A percentile compares a stretch with the other conserved stretches of the same genome.
These are phyloP conservation scores for Lepidothrix coronata DNA, from an alignment of 2,113 vertebrate genomes.

Conservation along the genomic window DNA sequence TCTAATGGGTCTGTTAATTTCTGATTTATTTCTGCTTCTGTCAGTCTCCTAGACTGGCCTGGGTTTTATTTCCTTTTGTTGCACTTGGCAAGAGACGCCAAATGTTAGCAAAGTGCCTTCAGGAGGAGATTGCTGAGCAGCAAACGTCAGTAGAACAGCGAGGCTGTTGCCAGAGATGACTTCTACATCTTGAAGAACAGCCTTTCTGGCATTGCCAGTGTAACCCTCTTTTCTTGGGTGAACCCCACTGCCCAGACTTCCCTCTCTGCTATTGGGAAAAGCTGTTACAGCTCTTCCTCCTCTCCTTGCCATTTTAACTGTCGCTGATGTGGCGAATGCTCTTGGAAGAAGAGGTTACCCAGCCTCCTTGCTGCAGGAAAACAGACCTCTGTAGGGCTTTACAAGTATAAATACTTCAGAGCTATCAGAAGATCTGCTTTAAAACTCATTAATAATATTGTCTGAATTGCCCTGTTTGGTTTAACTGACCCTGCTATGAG, in stretches of 20 bases:
- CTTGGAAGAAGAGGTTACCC: neutral
- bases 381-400: neutral
- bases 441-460: neutral
- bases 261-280: neutral
- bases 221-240: neutral
- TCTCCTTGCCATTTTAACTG: neutral
- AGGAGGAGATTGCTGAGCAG: neutral
- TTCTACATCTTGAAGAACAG: neutral
- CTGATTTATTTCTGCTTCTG: constrained; percentile 18
- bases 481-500: neutral
- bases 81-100: neutral
- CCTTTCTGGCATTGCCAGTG: neutral
- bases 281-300: neutral
- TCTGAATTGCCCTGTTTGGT: neutral
- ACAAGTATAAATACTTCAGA: neutral
- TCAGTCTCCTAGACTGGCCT: neutral
- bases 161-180: neutral
- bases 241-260: neutral
- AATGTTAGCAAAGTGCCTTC: neutral
- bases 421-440: neutral
- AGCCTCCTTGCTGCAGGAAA: neutral
- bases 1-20: neutral
- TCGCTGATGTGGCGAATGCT: neutral
- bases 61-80: constrained; percentile 1
- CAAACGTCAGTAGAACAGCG: neutral